Evolutionary conservation across 2,888 invertebrate species (phyloP), one percentile per base, ranked within the genome.

Genomic region (Meta bourneti): DNA sequence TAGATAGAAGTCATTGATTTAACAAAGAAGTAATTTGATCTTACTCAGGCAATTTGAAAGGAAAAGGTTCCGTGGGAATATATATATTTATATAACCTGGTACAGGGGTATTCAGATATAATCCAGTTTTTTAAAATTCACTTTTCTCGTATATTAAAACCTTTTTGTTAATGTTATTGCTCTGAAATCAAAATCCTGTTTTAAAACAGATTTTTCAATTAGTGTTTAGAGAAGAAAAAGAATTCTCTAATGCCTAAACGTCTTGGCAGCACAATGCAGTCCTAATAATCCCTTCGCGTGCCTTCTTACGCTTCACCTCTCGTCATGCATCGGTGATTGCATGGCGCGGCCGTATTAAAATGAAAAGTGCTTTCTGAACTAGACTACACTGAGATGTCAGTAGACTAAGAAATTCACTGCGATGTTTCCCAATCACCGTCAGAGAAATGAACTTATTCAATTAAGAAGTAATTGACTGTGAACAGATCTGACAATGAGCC

Each of bases 401-500:
- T 52, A 84, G 48, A 61, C 61, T 75, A 75, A 51, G 19, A n/a
- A 74, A 77, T 49, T 20, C 16, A 20, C 34, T 20, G 13, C 48
- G 51, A 78, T 71, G 86, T 34, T 70, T 86, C 52, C 20, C 20
- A 77, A 86, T 78, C 70, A 71, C 19, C 69, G 74, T 49, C 34
- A 84, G 48, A 16, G 7, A 54, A 83, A 69, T 75, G 13, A 49
- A 13, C 13, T 51, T 51, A 78, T 48, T 70, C 34, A 51, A 70
- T 71, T 70, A 78, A 78, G 16, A 75, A 20, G 70, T 86, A 78
- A 86, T 61, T 84, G 74, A 84, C 84, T 72, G 51, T 83, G 74
- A 84, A 84, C 75, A 34, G 52, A 72, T 84, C 61, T 75, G 49
- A 48, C 49, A 49, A 49, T 34, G 51, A 48, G 20, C 34, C 80